Evolutionary conservation across 2,113 vertebrate species (phyloP), one percentile per base, ranked within the genome.

Genomic region (Pedetes capensis): DNA sequence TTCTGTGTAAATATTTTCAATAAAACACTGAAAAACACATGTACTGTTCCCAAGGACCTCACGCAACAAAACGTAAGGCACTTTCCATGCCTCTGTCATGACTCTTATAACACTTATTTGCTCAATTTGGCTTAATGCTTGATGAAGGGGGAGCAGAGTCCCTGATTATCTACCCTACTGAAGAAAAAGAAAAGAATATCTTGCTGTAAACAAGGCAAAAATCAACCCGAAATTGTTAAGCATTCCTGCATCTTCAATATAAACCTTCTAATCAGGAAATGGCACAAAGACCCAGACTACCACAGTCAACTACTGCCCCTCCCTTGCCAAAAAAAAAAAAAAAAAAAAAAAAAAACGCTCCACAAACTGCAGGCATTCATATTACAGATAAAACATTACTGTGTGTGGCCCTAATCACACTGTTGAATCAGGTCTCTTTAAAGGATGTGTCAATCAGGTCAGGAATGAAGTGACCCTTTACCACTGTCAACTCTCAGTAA

Each of bases 1-100:
- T 96, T 96, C 95, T 94, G 27, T 85, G 66, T 97, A 96, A 94
- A 96, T 96, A 89, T 93, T 95, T 97, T 96, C 91, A 95, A 96
- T 81, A 84, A 91, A 85, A 64, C 82, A 93, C 83, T 96, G 64
- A 37, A 93, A 93, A 97, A 92, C 51, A 96, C 66, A 96, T 69
- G 61, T 75, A 91, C 66, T 84, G 59, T 85, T 93, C 74, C 81
- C 87, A 90, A 93, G 80, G 71, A 86, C 93, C 75, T 92, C 63
- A 69, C 63, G 82, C 55, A 95, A 94, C 29, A 93, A 93, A 96
- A 86, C 27, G 2, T 29, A 92, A 76, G 34, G 37, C 76, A 93
- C 87, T 69, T 89, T 85, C 83, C 81, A 49, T 94, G 61, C 68
- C 87, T 81, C 1, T 95, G 79, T 42, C 85, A 63, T 89, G 71